Evolutionary conservation across 2,888 invertebrate genomes (phyloP).

Genomic region (Tinea pellionella): DNA sequence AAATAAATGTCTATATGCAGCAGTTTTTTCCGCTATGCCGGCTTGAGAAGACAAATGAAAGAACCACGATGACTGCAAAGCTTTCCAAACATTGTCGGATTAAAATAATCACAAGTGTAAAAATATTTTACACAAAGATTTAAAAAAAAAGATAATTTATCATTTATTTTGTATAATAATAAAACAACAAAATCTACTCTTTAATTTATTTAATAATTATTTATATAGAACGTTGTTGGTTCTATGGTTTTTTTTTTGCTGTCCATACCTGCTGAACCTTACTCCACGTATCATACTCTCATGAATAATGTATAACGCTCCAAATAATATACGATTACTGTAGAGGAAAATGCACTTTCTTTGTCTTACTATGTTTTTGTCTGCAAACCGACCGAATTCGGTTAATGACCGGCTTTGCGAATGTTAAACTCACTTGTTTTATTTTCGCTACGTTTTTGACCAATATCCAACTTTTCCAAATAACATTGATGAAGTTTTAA

Average conservation of each 20-base stretch:
- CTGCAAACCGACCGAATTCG: conserved; percentile 28
- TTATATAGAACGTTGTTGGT: too few relatives aligned
- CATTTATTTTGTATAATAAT: too few relatives aligned
- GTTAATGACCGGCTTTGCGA: conserved; percentile 31
- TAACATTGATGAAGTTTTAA: not conserved
- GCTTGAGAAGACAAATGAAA: too few relatives aligned
- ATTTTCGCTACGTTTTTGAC: conserved; percentile 1
- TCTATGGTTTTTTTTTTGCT: conserved; percentile 19
- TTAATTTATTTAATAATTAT: too few relatives aligned
- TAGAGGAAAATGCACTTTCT: conserved; percentile 62
- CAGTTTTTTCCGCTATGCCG: too few relatives aligned
- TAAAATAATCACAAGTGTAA: too few relatives aligned
- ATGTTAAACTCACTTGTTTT: conserved; percentile 1
- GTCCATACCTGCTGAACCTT: conserved; percentile 48
- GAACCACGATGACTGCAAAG: too few relatives aligned
- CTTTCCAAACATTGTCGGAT: too few relatives aligned
- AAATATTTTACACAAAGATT: too few relatives aligned
- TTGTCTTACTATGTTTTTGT: conserved; percentile 38
- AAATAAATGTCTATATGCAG: too few relatives aligned
- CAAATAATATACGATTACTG: conserved; percentile 60
- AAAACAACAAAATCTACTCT: too few relatives aligned
- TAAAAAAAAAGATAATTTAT: too few relatives aligned
- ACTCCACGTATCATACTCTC: conserved; percentile 56
- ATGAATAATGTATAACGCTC: conserved; percentile 61
- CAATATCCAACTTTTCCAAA: not conserved